phyloP scores from a whole-genome alignment of 2,113 vertebrate species.

The Oxyruncus cristatus region DNA sequence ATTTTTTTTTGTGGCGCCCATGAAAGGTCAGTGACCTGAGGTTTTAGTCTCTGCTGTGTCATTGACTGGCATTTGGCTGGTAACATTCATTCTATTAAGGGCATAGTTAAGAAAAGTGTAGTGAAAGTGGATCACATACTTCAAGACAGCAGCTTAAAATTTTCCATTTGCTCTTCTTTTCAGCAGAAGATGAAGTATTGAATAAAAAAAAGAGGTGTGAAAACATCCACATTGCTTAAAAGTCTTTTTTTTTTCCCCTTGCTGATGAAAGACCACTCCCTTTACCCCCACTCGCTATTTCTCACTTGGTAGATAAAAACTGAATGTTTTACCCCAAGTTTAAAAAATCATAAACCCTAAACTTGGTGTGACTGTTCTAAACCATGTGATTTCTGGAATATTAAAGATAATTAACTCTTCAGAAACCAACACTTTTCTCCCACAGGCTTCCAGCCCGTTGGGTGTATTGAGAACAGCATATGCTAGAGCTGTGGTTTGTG shows the following conservation, averaged over 20 bases:
- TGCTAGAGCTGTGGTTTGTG: background rate
- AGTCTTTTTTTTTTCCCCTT: background rate
- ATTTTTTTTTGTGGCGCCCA: background rate
- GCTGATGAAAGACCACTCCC: background rate
- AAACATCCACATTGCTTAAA: background rate
- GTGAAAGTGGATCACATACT: background rate
- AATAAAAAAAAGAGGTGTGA: background rate
- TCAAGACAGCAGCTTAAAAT: background rate
- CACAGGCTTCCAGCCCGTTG: background rate
- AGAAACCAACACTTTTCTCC: background rate
- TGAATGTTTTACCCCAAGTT: background rate
- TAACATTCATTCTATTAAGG: background rate
- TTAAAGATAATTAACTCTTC: slow-evolving; percentile 16
- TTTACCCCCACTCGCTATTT: background rate
- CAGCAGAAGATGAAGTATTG: background rate
- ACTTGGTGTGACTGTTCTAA: background rate
- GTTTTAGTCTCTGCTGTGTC: slow-evolving; percentile 22
- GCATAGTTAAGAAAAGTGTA: background rate
- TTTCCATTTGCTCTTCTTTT: background rate
- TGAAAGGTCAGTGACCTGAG: slow-evolving; percentile 17
- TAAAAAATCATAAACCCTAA: background rate
- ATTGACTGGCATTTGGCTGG: background rate
- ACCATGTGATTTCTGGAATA: background rate
- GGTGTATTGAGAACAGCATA: background rate
- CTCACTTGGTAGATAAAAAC: background rate